Conservation (phyloP, 2,888 invertebrate genomes). For the Phrixothrix hirtus region DNA sequence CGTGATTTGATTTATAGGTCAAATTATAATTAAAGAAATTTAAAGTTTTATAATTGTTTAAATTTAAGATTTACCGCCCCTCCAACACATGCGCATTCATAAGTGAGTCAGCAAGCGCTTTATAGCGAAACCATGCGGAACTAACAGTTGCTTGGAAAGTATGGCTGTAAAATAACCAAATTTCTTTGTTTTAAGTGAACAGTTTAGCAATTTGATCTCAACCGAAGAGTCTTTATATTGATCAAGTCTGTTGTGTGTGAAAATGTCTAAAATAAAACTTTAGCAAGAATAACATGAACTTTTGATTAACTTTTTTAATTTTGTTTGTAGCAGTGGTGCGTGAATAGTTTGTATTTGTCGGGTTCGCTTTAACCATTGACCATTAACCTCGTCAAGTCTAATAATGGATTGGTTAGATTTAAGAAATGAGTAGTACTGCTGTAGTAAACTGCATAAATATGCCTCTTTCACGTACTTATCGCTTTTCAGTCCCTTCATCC, state of each 20-base stretch:
- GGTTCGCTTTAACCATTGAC: constrained; percentile 51
- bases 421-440: constrained; percentile 56
- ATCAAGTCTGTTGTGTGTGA: constrained; percentile 6
- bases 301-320: constrained; percentile 12
- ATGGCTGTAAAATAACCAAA: constrained; percentile 57
- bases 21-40: too few species aligned
- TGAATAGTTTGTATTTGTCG: constrained; percentile 41
- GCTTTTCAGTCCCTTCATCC: constrained; percentile 51
- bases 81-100: constrained; percentile 17
- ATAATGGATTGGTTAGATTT: constrained; percentile 38
- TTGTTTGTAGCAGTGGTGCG: constrained; percentile 39
- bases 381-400: constrained; percentile 47
- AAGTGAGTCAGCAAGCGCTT: constrained; percentile 28
- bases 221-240: constrained; percentile 19
- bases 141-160: constrained; percentile 42
- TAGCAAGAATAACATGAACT: constrained; percentile 9
- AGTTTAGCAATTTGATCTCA: constrained; percentile 45
- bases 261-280: constrained; percentile 6
- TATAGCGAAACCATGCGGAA: constrained; percentile 33
- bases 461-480: constrained; percentile 59
- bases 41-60: too few species aligned
- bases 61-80: constrained; percentile 23
- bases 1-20: too few species aligned
- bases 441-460: constrained; percentile 54
- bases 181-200: constrained; percentile 54